phyloP scores from a whole-genome alignment of 2,888 invertebrate species.

The Macrosoma leucophasiata region DNA sequence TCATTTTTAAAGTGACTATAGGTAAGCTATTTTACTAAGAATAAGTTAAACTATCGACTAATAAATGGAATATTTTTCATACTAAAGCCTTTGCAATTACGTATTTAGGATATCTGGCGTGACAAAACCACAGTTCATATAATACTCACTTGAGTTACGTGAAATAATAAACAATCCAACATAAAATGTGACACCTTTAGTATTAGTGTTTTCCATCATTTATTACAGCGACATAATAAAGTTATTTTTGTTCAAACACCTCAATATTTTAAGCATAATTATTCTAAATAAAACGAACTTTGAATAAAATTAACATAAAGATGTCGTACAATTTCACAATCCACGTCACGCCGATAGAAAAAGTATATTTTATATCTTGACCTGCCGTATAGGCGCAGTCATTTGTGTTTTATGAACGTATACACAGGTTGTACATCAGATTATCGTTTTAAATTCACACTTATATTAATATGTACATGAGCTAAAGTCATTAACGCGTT shows the following conservation, averaged over 20 bases:
- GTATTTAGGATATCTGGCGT: conserved; percentile 57
- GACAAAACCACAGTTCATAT: conserved; percentile 26
- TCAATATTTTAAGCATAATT: too few species aligned
- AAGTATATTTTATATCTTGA: conserved; percentile 32
- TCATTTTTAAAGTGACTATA: conserved; percentile 72
- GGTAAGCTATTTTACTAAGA: conserved; percentile 69
- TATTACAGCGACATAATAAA: too few species aligned
- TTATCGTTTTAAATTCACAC: conserved; percentile 57
- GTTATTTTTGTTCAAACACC: too few species aligned
- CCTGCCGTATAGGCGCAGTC: conserved; percentile 46
- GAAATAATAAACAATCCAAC: background rate
- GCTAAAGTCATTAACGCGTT: conserved; percentile 29
- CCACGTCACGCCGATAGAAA: conserved; percentile 40
- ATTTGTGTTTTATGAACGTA: conserved; percentile 59
- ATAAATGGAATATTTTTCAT: conserved; percentile 70
- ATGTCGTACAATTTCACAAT: conserved; percentile 6
- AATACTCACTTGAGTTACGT: too few species aligned
- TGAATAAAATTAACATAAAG: conserved; percentile 13
- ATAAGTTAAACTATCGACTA: conserved; percentile 74
- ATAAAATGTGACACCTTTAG: too few species aligned
- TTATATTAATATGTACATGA: conserved; percentile 56
- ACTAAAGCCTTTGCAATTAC: conserved; percentile 71
- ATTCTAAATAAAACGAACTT: too few species aligned
- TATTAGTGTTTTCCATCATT: too few species aligned
- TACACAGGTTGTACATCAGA: conserved; percentile 74